Conservation (phyloP, 2,797 vertebrate genomes). For the Coranthus polyacanthus region DNA sequence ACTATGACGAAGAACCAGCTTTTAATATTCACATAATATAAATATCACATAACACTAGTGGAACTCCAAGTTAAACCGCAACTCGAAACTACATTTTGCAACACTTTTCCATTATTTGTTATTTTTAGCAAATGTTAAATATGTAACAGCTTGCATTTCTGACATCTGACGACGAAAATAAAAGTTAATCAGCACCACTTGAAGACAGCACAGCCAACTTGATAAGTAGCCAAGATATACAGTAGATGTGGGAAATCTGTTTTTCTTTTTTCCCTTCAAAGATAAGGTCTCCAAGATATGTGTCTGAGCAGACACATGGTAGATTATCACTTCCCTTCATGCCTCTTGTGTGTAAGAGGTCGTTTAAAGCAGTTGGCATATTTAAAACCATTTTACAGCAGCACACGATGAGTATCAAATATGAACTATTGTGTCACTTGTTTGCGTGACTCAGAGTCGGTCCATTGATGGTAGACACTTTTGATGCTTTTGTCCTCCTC, state of each 20-base stretch:
- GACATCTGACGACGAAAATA: slow-evolving; percentile 23
- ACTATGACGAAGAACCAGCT: too few species aligned
- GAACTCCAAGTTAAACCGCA: too few species aligned
- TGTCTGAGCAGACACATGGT: slow-evolving; percentile 20
- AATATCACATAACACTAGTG: too few species aligned
- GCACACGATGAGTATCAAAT: slow-evolving; percentile 24
- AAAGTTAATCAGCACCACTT: slow-evolving; percentile 32
- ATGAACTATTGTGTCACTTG: slow-evolving; percentile 36
- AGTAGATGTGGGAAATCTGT: slow-evolving; percentile 45
- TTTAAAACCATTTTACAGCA: slow-evolving; percentile 36
- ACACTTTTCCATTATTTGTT: slow-evolving; percentile 32
- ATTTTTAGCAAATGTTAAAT: slow-evolving; percentile 38
- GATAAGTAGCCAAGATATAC: slow-evolving; percentile 35
- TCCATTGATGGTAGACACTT: slow-evolving; percentile 63
- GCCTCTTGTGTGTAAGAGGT: slow-evolving; percentile 16
- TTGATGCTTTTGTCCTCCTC: slow-evolving; percentile 75
- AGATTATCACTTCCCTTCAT: slow-evolving; percentile 22
- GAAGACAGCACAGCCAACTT: slow-evolving; percentile 31
- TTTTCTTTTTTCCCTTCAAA: slow-evolving; percentile 25
- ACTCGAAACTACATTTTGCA: slow-evolving; percentile 7
- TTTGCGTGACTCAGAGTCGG: slow-evolving; percentile 70
- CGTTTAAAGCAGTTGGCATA: slow-evolving; percentile 34
- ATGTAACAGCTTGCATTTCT: slow-evolving; percentile 49
- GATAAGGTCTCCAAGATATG: slow-evolving; percentile 37
- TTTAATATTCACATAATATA: too few species aligned